These are phyloP conservation scores for Steinernema feltiae DNA, from an alignment of 1,140 invertebrate genomes.

Conservation along the genomic window DNA sequence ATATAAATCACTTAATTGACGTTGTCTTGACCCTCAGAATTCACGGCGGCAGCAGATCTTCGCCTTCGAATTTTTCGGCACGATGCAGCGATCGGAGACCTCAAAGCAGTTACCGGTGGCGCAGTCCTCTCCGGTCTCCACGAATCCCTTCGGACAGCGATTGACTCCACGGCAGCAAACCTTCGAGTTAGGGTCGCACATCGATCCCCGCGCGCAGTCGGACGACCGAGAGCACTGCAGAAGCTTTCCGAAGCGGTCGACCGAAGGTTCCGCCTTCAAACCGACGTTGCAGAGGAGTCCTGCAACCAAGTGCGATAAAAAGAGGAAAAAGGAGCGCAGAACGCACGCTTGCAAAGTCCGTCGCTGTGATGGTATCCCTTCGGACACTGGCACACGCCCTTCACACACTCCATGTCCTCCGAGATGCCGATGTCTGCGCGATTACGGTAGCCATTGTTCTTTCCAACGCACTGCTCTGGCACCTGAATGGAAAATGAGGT, in stretches of 20 bases:
- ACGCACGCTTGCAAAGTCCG: slow-evolving; percentile 42
- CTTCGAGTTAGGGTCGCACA: slow-evolving; percentile 44
- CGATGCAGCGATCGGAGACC: slow-evolving; percentile 35
- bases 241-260: slow-evolving; percentile 40
- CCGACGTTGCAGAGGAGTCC: slow-evolving; percentile 44
- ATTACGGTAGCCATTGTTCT: slow-evolving; percentile 20
- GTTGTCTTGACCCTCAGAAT: not conserved
- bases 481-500: slow-evolving; percentile 23
- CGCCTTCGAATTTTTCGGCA: slow-evolving; percentile 36
- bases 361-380: slow-evolving; percentile 36
- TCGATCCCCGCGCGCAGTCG: slow-evolving; percentile 45
- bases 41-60: slow-evolving; percentile 40
- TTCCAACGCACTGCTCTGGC: slow-evolving; percentile 45
- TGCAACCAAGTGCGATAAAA: slow-evolving; percentile 24
- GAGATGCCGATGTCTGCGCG: slow-evolving; percentile 12
- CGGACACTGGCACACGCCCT: slow-evolving; percentile 43
- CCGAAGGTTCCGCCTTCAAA: slow-evolving; percentile 40
- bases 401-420: slow-evolving; percentile 37
- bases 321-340: too few relatives aligned
- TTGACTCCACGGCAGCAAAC: slow-evolving; percentile 51
- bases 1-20: not conserved
- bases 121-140: slow-evolving; percentile 45
- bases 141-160: slow-evolving; percentile 45
- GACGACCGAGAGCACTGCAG: slow-evolving; percentile 33
- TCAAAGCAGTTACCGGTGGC: slow-evolving; percentile 28